phyloP scores from a whole-genome alignment of 2,113 vertebrate species.

The Oryzias celebensis region DNA sequence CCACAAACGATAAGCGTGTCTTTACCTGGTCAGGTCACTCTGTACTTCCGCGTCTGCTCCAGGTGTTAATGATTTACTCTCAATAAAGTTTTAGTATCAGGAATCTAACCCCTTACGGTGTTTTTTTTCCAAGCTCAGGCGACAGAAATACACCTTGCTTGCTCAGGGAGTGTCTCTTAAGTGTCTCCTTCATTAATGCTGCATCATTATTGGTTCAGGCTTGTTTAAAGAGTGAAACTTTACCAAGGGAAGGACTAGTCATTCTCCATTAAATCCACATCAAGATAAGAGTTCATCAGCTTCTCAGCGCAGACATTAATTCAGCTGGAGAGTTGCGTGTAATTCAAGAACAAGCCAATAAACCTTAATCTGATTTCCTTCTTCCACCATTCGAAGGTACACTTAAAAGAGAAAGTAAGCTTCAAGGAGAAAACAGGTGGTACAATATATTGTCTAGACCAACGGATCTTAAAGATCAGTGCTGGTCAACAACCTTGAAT shows the following conservation, averaged over 20 bases:
- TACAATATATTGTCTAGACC: no score
- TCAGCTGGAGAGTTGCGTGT: background rate
- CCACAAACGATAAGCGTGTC: background rate
- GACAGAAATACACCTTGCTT: constrained; percentile 4
- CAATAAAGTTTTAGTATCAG: constrained; percentile 16
- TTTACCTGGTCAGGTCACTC: background rate
- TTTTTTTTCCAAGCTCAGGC: constrained; percentile 13
- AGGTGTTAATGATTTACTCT: constrained; percentile 39
- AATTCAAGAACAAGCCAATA: background rate
- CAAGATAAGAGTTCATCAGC: constrained; percentile 1
- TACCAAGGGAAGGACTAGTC: constrained; percentile 8
- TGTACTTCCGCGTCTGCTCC: background rate
- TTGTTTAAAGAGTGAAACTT: constrained; percentile 21
- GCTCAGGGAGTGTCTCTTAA: constrained; percentile 21
- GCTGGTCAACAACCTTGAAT: no score
- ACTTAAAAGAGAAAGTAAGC: background rate
- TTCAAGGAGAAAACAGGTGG: no score
- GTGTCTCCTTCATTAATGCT: constrained; percentile 18
- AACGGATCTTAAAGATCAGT: no score
- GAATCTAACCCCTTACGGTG: background rate
- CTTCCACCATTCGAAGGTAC: background rate
- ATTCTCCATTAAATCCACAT: constrained; percentile 2
- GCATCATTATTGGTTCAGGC: constrained; percentile 21
- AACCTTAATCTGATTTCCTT: background rate
- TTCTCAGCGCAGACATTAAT: background rate